Conservation (phyloP, 1,140 invertebrate species). For the Muscidifurax raptorellus region DNA sequence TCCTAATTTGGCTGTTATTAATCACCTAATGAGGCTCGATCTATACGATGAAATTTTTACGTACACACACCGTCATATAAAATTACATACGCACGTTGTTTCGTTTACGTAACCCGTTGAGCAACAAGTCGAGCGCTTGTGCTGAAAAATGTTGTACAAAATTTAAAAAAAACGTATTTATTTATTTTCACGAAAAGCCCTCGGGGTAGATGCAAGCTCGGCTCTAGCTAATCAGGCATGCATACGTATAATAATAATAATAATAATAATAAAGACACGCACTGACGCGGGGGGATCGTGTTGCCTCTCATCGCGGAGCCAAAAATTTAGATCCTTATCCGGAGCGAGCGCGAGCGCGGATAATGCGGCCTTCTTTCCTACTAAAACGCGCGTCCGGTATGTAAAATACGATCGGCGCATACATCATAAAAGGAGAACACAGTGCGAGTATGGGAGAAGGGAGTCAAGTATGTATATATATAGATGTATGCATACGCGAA, state of each 20-base stretch:
- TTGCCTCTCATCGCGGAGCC: too few species aligned
- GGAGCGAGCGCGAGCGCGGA: constrained; percentile 32
- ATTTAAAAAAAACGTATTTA: too few species aligned
- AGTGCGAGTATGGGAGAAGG: neutral
- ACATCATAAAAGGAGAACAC: constrained; percentile 17
- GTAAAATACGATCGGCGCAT: constrained; percentile 58
- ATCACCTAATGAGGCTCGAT: neutral
- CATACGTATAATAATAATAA: neutral
- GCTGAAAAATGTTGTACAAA: too few species aligned
- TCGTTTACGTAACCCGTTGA: neutral
- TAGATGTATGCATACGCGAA: neutral
- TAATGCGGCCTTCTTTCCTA: neutral
- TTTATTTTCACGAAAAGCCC: too few species aligned
- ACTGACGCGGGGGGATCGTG: too few species aligned
- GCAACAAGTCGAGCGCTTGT: neutral
- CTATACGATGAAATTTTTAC: neutral
- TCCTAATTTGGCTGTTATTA: neutral
- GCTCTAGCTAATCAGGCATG: neutral
- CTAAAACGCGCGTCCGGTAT: constrained; percentile 56
- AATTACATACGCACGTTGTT: too few species aligned
- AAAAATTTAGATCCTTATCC: constrained; percentile 61
- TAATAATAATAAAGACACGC: neutral
- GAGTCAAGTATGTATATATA: neutral
- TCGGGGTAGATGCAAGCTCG: too few species aligned
- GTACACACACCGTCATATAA: too few species aligned